Evolutionary conservation across 2,797 vertebrate species (phyloP).

Genomic region (Sciaenops ocellatus): DNA sequence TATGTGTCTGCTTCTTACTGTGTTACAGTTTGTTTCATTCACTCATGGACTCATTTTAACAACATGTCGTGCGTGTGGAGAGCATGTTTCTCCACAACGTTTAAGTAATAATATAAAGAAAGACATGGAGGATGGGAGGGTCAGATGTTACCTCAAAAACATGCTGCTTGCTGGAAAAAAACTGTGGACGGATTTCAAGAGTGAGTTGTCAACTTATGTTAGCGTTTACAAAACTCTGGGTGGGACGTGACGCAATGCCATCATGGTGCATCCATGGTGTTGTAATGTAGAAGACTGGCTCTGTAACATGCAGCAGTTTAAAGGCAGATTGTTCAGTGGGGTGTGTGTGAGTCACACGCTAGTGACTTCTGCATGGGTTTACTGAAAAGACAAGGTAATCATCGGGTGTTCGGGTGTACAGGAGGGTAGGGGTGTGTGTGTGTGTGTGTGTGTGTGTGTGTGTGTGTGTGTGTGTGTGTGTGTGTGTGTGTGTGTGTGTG

Average conservation of each 20-base stretch:
- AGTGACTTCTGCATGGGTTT: neutral
- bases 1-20: neutral
- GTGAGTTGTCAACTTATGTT: neutral
- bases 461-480: neutral
- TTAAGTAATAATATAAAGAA: neutral
- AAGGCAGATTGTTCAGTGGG: neutral
- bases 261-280: neutral
- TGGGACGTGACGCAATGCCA: neutral
- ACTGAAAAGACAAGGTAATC: neutral
- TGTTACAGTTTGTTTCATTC: neutral
- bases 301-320: neutral
- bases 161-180: neutral
- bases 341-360: slow-evolving; percentile 18
- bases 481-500: no score
- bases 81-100: neutral
- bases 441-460: neutral
- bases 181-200: neutral
- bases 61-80: neutral
- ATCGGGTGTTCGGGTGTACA: neutral
- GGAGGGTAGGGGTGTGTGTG: neutral
- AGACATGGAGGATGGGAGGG: no score
- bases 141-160: neutral
- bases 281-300: neutral
- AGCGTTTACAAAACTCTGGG: neutral
- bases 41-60: neutral